A percentile compares a stretch with the other conserved stretches of the same genome.
phyloP scores from a whole-genome alignment of 2,888 invertebrate genomes.

The Clanis bilineata region DNA sequence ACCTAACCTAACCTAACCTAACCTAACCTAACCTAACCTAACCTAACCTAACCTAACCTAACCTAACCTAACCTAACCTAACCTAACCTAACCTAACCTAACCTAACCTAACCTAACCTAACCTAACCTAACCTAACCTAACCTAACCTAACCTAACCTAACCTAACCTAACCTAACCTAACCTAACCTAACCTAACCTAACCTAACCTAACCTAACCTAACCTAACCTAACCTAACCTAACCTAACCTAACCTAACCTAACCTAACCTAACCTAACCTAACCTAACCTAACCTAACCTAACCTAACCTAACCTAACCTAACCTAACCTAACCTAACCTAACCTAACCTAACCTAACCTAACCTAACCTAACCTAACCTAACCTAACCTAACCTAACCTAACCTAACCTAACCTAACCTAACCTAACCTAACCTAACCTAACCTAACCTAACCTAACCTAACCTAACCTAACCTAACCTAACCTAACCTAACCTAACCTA shows the following conservation, averaged over 20 bases:
- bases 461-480: constrained; percentile 6
- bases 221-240: not conserved
- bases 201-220: not conserved
- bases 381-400: not conserved
- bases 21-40: not conserved
- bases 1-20: not conserved
- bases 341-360: not conserved
- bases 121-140: not conserved
- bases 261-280: not conserved
- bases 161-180: not conserved
- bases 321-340: not conserved
- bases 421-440: not conserved
- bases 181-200: not conserved
- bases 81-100: not conserved
- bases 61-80: not conserved
- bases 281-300: not conserved
- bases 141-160: not conserved
- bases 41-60: not conserved
- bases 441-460: not conserved
- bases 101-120: not conserved
- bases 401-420: not conserved
- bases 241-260: not conserved
- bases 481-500: not conserved
- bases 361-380: not conserved
- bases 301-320: not conserved